Conservation (phyloP, 2,113 vertebrate species). For the Numenius arquata region DNA sequence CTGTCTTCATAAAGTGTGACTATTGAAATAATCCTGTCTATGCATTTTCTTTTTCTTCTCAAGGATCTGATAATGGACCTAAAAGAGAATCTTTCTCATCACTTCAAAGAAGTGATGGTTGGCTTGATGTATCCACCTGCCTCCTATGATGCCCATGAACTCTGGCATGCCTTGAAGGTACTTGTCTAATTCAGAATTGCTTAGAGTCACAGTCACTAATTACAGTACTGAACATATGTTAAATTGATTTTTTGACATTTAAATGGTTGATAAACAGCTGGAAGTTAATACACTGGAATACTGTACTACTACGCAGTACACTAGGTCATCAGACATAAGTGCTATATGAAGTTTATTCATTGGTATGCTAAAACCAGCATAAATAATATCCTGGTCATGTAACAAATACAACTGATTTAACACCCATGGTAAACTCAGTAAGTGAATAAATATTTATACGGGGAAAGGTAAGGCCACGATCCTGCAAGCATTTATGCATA, state of each 20-base stretch:
- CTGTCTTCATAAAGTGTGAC: neutral
- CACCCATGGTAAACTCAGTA: neutral
- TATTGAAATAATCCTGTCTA: neutral
- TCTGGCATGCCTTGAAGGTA: slow-evolving; percentile 85
- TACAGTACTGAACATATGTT: neutral
- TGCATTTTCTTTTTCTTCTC: neutral
- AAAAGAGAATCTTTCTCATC: slow-evolving; percentile 77
- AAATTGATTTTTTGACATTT: neutral
- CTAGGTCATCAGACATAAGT: neutral
- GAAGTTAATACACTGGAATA: neutral
- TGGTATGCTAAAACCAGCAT: neutral
- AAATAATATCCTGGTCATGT: neutral
- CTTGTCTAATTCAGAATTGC: neutral
- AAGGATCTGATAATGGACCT: slow-evolving; percentile 74
- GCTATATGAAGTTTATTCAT: neutral
- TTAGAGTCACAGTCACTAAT: neutral
- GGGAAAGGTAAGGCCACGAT: neutral
- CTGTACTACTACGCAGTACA: neutral
- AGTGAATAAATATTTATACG: neutral
- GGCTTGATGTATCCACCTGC: slow-evolving; percentile 77
- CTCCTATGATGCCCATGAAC: slow-evolving; percentile 77
- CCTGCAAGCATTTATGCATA: neutral
- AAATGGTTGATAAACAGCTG: neutral
- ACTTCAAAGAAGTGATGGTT: slow-evolving; percentile 82
- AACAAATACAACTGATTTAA: neutral